Base-by-base conservation (phyloP, 2,888 invertebrate species). In the Ligdia adustata region DNA sequence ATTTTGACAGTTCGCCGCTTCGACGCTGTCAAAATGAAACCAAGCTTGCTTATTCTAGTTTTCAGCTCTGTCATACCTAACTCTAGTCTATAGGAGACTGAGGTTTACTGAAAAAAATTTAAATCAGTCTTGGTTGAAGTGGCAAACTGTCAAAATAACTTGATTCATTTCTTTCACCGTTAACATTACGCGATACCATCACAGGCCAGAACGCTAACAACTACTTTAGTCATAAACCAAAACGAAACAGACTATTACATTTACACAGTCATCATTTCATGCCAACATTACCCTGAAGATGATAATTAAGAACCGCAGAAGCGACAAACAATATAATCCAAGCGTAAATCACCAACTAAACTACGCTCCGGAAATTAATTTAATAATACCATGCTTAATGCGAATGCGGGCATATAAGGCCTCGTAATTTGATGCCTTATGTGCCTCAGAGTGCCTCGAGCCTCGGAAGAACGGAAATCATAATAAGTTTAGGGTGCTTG, bases 341-440 rank as follows among this genome's bases (percentile, higher is more conserved):
- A 9, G 14, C 32, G 22, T 45, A 32, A 38, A 26, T 31, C 34
- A 29, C 38, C 16, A 16, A 15, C 37, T 35, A 16, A 11, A 22
- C 34, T 14, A 12, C 35, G 4, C 20, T 28, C 66, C 73, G 66
- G 65, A 69, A 65, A 79, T 80, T 79, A 78, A 80, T 75, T 74
- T 76, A 73, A 78, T 78, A 79, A 73, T 68, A 64, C 64, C 50
- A 60, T 64, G 62, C 66, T 72, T 73, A 62, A 66, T 69, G 68
- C 64, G 63, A 71, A 63, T 57, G 49, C 51, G 33, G 53, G 69
- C 64, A 63, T 71, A 63, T 57, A 49, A 49, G 35, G 53, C 24
- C 28, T 33, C 39, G 26, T 15, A 13, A 39, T 39, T 24, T 39
- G 28, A 29, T 6, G 28, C 28, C 39, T 15, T 3, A 12, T 26